phyloP scores from a whole-genome alignment of 2,888 invertebrate species.

The Lycaena phlaeas region DNA sequence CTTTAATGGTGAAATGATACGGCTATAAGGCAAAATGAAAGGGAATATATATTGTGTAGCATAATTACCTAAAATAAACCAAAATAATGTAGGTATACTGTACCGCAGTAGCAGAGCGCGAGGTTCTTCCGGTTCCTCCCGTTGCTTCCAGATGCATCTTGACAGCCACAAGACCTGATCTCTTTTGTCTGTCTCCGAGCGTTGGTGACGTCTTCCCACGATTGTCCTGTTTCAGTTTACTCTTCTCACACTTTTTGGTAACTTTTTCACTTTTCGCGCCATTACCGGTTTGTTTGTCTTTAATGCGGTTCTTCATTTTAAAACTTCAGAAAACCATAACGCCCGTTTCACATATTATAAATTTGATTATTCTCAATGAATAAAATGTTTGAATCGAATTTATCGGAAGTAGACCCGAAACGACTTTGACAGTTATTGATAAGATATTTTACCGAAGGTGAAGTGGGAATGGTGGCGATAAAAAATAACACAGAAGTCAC shows the following conservation, averaged over 20 bases:
- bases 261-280: constrained; percentile 29
- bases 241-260: constrained; percentile 28
- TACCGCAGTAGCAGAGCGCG: constrained; percentile 62
- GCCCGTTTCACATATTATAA: background rate
- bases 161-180: constrained; percentile 61
- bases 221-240: constrained; percentile 22
- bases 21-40: too few species aligned
- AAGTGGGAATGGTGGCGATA: constrained; percentile 41
- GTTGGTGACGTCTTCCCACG: constrained; percentile 24
- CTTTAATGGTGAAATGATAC: too few species aligned
- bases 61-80: too few species aligned
- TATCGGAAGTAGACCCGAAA: constrained; percentile 14
- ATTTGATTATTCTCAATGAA: background rate
- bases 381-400: constrained; percentile 6
- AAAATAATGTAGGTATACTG: too few species aligned
- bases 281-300: constrained; percentile 33
- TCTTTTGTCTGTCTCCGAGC: constrained; percentile 34
- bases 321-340: constrained; percentile 18
- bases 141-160: constrained; percentile 53
- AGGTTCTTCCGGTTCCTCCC: constrained; percentile 57
- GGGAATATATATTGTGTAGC: too few species aligned
- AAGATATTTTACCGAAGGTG: constrained; percentile 57
- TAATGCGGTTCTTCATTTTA: constrained; percentile 56
- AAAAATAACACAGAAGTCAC: constrained; percentile 45
- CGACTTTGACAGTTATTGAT: constrained; percentile 31